These are phyloP conservation scores for Suricata suricatta DNA, from an alignment of 2,113 vertebrate genomes.

Conservation along the genomic window DNA sequence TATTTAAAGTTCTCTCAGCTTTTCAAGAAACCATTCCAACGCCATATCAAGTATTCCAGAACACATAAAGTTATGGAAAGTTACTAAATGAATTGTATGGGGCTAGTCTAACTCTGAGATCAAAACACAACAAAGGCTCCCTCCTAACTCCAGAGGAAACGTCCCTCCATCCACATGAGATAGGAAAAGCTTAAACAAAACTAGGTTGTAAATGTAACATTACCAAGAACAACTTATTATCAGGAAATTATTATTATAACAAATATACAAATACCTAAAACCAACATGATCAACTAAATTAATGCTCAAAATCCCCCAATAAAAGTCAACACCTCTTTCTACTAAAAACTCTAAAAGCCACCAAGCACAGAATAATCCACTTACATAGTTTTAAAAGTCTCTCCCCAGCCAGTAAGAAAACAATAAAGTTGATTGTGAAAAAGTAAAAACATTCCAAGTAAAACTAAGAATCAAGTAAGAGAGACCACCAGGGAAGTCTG, in stretches of 20 bases:
- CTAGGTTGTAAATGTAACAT: background rate
- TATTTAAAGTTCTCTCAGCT: background rate
- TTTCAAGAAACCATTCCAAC: background rate
- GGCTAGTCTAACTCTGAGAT: background rate
- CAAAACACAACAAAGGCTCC: background rate
- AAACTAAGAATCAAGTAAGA: background rate
- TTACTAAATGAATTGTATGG: constrained; percentile 9
- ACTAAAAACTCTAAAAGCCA: background rate
- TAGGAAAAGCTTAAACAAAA: constrained; percentile 1
- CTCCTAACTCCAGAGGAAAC: background rate
- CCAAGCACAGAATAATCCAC: background rate
- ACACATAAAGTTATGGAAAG: background rate
- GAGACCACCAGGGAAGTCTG: background rate
- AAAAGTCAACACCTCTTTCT: background rate
- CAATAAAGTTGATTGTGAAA: constrained; percentile 31
- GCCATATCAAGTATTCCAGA: background rate
- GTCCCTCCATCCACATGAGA: background rate
- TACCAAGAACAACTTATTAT: background rate
- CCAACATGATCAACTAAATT: background rate
- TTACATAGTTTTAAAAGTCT: background rate
- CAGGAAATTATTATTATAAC: background rate
- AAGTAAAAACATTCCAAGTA: background rate
- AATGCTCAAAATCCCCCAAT: background rate
- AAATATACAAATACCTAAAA: constrained; percentile 36
- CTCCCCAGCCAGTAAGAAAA: background rate